These are phyloP conservation scores for Chelonoidis abingdonii DNA, from an alignment of 2,113 vertebrate species.

Conservation along the genomic window DNA sequence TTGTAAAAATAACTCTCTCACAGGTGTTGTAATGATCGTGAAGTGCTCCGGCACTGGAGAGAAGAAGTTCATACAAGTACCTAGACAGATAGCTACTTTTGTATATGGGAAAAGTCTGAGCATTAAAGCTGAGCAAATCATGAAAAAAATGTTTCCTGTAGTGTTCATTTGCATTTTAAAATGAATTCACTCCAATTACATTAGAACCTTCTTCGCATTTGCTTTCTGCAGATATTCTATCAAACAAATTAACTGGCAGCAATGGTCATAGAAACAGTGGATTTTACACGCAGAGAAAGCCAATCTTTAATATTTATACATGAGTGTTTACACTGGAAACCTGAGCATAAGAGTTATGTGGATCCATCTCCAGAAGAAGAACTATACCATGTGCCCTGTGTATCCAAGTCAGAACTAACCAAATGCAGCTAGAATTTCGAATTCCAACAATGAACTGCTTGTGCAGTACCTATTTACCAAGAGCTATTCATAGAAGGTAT, in stretches of 20 bases:
- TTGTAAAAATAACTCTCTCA: not conserved
- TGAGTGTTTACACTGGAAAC: not conserved
- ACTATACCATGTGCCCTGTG: not conserved
- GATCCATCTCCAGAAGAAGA: not conserved
- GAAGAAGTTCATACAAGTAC: not conserved
- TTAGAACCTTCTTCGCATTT: accelerated
- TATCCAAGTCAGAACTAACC: not conserved
- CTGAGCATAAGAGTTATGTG: not conserved
- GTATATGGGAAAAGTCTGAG: not conserved
- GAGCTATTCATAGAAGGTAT: not conserved
- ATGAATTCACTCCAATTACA: not conserved
- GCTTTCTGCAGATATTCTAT: accelerated
- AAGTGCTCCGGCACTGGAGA: not conserved
- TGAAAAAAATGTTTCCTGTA: not conserved
- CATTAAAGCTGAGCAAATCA: not conserved
- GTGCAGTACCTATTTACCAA: accelerated
- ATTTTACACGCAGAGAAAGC: not conserved
- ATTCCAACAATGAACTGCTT: not conserved
- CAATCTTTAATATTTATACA: not conserved
- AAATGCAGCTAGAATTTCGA: not conserved
- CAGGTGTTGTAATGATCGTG: not conserved
- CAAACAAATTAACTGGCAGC: accelerated
- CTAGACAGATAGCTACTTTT: not conserved
- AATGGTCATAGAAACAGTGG: not conserved
- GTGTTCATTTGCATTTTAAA: not conserved